phyloP scores from a whole-genome alignment of 53 echinoderm and acorn worm species.

The Paracentrotus lividus region DNA sequence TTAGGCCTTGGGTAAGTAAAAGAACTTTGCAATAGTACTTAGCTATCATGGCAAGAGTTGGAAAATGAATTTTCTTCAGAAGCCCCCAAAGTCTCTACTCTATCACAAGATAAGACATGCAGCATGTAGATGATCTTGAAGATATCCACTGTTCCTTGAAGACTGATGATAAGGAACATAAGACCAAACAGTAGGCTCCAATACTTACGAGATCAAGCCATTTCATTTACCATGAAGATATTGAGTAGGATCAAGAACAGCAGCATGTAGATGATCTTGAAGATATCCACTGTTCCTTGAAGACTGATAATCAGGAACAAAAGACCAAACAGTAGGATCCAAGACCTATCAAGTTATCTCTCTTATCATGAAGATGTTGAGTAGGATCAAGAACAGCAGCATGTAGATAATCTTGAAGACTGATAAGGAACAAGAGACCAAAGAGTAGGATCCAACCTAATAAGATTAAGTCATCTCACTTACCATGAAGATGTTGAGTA shows the following conservation, averaged over 20 bases:
- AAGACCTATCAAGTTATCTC: no score
- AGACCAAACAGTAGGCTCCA: neutral
- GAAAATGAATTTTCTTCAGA: neutral
- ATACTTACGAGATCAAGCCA: constrained; percentile 55
- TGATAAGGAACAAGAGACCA: constrained; percentile 93
- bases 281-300: constrained; percentile 84
- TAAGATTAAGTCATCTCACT: constrained; percentile 34
- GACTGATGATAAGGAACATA: constrained; percentile 94
- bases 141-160: constrained; percentile 83
- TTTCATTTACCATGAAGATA: constrained; percentile 85
- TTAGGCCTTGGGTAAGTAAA: no score
- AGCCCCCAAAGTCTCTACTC: neutral
- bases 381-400: constrained; percentile 82
- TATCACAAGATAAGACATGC: constrained; percentile 27
- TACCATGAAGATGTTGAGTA: constrained; percentile 94
- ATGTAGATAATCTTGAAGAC: constrained; percentile 95
- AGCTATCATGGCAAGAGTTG: no score
- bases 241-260: constrained; percentile 88
- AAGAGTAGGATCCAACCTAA: no score
- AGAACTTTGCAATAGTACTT: no score
- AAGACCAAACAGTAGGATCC: constrained; percentile 67
- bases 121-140: constrained; percentile 92
- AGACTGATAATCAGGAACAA: constrained; percentile 96
- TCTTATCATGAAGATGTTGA: constrained; percentile 95
- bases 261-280: constrained; percentile 89